Conservation (phyloP, 2,797 vertebrate species). For the Ptychobarbus kaznakovi region DNA sequence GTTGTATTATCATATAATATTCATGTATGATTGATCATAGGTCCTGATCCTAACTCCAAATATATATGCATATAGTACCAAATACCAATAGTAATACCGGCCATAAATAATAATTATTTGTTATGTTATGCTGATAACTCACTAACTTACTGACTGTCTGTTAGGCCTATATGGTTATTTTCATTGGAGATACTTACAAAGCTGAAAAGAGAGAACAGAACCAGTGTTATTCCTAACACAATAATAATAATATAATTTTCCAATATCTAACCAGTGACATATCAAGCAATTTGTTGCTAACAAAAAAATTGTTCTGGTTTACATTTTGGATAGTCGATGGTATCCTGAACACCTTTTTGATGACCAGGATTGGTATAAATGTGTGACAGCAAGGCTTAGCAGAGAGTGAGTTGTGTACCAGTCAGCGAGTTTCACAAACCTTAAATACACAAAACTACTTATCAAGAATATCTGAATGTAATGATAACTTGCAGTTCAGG, state of each 20-base stretch:
- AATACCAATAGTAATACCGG: not conserved
- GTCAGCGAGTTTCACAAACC: too few relatives aligned
- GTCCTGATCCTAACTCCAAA: not conserved
- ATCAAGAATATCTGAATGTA: not conserved
- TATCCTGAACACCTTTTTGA: too few relatives aligned
- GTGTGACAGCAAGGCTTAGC: too few relatives aligned
- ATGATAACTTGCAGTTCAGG: not conserved
- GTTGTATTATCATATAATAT: not conserved
- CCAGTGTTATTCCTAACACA: not conserved
- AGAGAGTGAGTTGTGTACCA: too few relatives aligned
- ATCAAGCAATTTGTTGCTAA: not conserved
- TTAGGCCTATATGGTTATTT: conserved; percentile 67
- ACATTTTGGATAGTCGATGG: too few relatives aligned
- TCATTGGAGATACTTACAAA: conserved; percentile 85
- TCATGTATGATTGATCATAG: not conserved
- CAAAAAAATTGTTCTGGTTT: not conserved
- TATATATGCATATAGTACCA: not conserved
- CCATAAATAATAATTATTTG: not conserved
- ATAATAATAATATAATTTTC: not conserved
- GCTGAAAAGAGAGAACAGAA: conserved; percentile 59
- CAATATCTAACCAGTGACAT: not conserved
- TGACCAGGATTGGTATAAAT: too few relatives aligned
- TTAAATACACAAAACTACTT: not conserved
- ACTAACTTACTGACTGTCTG: not conserved
- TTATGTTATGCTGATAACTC: not conserved